Evolutionary conservation across 2,113 vertebrate genomes (phyloP).

Genomic region (Paralichthys olivaceus): DNA sequence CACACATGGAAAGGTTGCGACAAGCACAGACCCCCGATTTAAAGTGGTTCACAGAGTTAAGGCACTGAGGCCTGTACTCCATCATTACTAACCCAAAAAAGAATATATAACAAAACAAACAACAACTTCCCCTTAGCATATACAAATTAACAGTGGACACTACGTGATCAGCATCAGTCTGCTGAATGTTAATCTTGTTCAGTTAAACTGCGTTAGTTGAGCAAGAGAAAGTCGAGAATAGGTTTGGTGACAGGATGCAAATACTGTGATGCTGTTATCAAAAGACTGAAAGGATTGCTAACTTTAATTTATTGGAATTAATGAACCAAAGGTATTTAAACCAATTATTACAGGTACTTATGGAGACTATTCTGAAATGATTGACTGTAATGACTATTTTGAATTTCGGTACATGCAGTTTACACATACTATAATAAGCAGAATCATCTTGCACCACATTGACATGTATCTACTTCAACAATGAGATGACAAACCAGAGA

Average conservation of each 20-base stretch:
- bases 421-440: background rate
- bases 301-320: too few species aligned
- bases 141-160: too few species aligned
- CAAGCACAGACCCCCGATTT: conserved; percentile 1
- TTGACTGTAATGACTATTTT: background rate
- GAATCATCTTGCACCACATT: background rate
- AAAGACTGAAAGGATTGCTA: too few species aligned
- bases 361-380: too few species aligned
- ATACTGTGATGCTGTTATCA: too few species aligned
- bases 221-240: too few species aligned
- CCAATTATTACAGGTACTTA: too few species aligned
- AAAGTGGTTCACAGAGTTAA: background rate
- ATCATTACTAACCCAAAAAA: background rate
- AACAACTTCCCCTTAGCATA: too few species aligned
- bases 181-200: background rate
- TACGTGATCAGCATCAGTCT: background rate
- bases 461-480: background rate
- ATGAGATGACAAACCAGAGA: background rate
- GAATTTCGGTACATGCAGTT: background rate
- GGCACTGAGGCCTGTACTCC: background rate
- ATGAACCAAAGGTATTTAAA: too few species aligned
- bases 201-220: background rate
- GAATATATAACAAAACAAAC: background rate
- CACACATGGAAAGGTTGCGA: conserved; percentile 48
- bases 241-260: too few species aligned